Base-by-base conservation (phyloP, 2,888 invertebrate species). In the Pedicia rivosa region DNA sequence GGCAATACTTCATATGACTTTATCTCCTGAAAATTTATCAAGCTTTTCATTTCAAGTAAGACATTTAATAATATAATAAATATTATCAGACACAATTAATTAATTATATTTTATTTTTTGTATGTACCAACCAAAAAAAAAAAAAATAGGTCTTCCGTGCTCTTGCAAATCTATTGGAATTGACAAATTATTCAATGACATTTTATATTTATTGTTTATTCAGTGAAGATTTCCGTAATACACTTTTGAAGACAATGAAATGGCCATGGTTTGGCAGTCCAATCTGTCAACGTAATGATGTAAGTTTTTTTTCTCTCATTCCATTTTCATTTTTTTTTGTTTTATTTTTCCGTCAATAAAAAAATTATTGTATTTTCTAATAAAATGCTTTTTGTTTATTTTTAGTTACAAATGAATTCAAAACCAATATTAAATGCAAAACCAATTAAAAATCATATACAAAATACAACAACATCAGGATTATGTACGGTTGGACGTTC, bases 121-220 rank as follows among this genome's bases (percentile, higher is more conserved):
- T 52, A n/a, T n/a, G n/a, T n/a, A n/a, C n/a, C n/a, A n/a, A n/a
- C n/a, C n/a, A n/a, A n/a, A n/a, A n/a, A n/a, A n/a, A n/a, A n/a
- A n/a, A n/a, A n/a, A n/a, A n/a, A n/a, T n/a, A 74, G 73, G 70
- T 77, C 29, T 78, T 78, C 50, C 68, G 77, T 12, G 75, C 77
- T 2, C 54, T 76, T 34, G 77, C 79, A 38, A 81, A 81, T 58
- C 63, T 80, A 22, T 60, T 81, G 52, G 80, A 81, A 62, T 65
- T 80, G 33, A 71, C 73, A 45, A 80, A 80, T 57, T 81, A 80
- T 56, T 78, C 80, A 22, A 70, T 78, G 43, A 80, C 80, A 25
- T 81, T 81, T 63, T 78, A 80, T 56, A 76, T 81, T 42, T 81
- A 81, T 59, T 80, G 78, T 54, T 66, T 79, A 40, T 78, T 80